A percentile compares a stretch with the other conserved stretches of the same genome.
Conservation (phyloP, 2,888 invertebrate species). For the Colostygia pectinataria region DNA sequence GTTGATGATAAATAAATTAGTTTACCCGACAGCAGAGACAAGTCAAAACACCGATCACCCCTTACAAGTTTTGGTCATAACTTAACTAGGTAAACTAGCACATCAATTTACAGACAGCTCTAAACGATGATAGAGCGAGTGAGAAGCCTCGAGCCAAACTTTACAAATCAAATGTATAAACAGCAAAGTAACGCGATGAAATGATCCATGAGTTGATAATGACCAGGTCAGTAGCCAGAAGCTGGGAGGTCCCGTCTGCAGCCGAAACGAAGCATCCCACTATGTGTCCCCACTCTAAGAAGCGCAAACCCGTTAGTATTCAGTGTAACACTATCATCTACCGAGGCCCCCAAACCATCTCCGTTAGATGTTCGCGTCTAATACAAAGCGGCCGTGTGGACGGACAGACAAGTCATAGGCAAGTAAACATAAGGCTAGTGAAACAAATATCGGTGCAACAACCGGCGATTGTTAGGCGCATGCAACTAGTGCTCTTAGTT, state of each 20-base stretch:
- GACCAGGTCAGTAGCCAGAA: slow-evolving; percentile 39
- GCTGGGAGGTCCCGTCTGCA: slow-evolving; percentile 34
- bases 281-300: slow-evolving; percentile 24
- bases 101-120: slow-evolving; percentile 50
- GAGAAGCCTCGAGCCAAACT: slow-evolving; percentile 50
- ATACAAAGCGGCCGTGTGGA: slow-evolving; percentile 55
- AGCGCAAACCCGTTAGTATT: slow-evolving; percentile 33
- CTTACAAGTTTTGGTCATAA: slow-evolving; percentile 32
- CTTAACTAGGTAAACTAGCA: slow-evolving; percentile 45
- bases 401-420: slow-evolving; percentile 63
- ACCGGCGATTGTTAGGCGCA: slow-evolving; percentile 48
- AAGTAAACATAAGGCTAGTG: slow-evolving; percentile 43
- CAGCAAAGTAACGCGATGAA: slow-evolving; percentile 45
- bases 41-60: slow-evolving; percentile 53
- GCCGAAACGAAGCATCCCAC: slow-evolving; percentile 34
- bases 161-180: slow-evolving; percentile 36
- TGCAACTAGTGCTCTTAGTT: slow-evolving; percentile 69
- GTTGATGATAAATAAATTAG: slow-evolving; percentile 15
- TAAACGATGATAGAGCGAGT: slow-evolving; percentile 53
- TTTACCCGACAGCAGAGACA: slow-evolving; percentile 11
- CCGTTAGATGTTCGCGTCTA: slow-evolving; percentile 27
- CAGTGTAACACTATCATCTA: slow-evolving; percentile 31
- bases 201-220: slow-evolving; percentile 45
- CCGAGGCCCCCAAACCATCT: slow-evolving; percentile 33
- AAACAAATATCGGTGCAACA: slow-evolving; percentile 47